These are phyloP conservation scores for Nannoperca australis DNA, from an alignment of 2,797 vertebrate species.

Conservation along the genomic window DNA sequence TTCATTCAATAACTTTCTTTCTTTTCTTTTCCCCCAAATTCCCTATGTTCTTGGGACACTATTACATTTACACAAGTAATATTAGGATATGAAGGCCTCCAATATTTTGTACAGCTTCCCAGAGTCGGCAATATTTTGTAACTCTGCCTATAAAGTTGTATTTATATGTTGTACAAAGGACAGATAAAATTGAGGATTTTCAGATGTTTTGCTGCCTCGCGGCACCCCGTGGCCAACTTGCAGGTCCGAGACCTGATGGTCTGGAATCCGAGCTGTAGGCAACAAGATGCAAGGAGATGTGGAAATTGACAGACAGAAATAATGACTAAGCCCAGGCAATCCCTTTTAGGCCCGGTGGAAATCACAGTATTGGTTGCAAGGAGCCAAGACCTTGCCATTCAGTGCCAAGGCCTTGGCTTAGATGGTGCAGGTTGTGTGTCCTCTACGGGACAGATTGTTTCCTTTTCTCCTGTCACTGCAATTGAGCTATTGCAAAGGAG, in stretches of 20 bases:
- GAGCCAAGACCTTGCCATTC: conserved; percentile 65
- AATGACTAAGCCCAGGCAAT: conserved; percentile 69
- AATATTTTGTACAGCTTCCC: conserved; percentile 29
- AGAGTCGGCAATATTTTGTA: conserved; percentile 43
- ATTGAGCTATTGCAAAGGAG: conserved; percentile 80
- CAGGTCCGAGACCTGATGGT: conserved; percentile 46
- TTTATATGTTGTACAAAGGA: conserved; percentile 62
- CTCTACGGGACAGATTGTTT: conserved; percentile 79
- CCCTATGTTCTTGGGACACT: not conserved
- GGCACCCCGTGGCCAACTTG: conserved; percentile 26
- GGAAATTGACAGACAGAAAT: conserved; percentile 72
- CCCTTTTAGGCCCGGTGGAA: conserved; percentile 64
- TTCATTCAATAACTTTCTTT: conserved; percentile 9
- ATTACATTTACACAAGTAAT: conserved; percentile 3
- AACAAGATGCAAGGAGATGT: conserved; percentile 72
- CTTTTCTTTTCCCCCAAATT: not conserved
- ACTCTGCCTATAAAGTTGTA: conserved; percentile 51
- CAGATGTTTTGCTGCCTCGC: conserved; percentile 47
- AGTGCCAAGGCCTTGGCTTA: conserved; percentile 70
- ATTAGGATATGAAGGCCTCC: conserved; percentile 8
- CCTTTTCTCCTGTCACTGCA: conserved; percentile 82
- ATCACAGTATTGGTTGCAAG: conserved; percentile 69
- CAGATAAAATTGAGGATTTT: conserved; percentile 64
- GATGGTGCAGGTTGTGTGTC: conserved; percentile 77
- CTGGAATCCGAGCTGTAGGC: conserved; percentile 55